Base-by-base conservation (phyloP, 30 jellyfish, hydroid and myxozoan genomes). In the Aurelia aurita complex sp. Pacific region DNA sequence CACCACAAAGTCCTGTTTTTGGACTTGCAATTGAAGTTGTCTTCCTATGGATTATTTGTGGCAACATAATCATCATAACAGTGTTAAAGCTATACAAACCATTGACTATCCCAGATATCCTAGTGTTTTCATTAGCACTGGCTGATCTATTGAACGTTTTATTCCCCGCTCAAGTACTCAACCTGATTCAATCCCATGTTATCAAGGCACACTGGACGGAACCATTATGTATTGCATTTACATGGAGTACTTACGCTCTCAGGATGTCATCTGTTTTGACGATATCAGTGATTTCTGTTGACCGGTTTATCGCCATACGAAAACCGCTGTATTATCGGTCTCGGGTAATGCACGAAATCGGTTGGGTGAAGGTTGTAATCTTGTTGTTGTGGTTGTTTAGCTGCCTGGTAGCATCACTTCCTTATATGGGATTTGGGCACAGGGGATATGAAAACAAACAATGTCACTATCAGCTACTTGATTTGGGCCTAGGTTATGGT, bases 71-170 rank as follows among this genome's bases (percentile, higher is more conserved):
- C 38, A 74, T 89, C 76, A 64, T 85, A 46, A 16, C 77, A 11
- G 97, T 89, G 2, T 38, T 89, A n/a, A 73, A 68, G 57, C 69
- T 89, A 32, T 89, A 78, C 94, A 89, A 89, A 42, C 97, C 97
- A 60, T 67, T 81, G 72, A 81, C 97, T 33, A 82, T 89, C 5
- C 97, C 91, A 57, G 97, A 89, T 70, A 75, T 89, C 52, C 79
- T 89, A 15, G 97, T 89, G 36, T 89, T 81, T 32, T 89, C 97
- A 18, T 76, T 89, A 80, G 94, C 91, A n/a, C 57, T 89, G 15
- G 76, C 97, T 10, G 97, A 89, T 76, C 46, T 81, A 1, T 75
- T 89, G 11, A 89, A 89, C 62, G 88, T 62, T 14, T 29, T 82
- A 42, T 57, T 75, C 34, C 97, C 97, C 5, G 76, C 84, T 6